Conservation (phyloP, 2,797 vertebrate genomes). For the Lepilemur ruficaudatus region DNA sequence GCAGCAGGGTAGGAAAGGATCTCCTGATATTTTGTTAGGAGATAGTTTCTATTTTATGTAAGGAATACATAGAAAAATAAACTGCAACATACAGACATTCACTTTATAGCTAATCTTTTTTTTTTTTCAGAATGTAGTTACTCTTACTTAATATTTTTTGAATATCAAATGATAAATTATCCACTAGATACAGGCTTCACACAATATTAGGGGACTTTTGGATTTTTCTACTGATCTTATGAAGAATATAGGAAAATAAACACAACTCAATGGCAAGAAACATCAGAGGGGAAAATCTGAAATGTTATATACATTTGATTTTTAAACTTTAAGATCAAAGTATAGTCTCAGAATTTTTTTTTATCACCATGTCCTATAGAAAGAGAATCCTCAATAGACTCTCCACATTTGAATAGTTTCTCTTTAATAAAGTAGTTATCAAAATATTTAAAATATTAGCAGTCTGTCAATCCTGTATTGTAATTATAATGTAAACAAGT, state of each 20-base stretch:
- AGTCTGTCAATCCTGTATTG: conserved; percentile 5
- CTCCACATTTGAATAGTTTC: neutral
- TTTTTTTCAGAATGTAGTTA: neutral
- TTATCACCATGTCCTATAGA: neutral
- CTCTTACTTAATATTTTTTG: neutral
- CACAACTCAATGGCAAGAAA: neutral
- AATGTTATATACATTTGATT: neutral
- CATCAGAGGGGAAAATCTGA: conserved; percentile 24
- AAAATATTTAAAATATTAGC: conserved; percentile 61
- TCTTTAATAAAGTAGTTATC: conserved; percentile 6
- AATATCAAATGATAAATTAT: neutral
- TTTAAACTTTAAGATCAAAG: conserved; percentile 53
- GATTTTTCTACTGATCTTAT: neutral
- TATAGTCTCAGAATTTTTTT: neutral
- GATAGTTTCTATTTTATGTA: neutral
- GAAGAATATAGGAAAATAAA: conserved; percentile 6
- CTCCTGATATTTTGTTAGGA: neutral
- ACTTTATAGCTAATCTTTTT: neutral
- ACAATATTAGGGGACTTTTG: neutral
- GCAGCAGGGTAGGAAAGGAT: neutral
- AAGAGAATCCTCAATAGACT: neutral
- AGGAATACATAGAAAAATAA: conserved; percentile 3
- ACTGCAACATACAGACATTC: neutral
- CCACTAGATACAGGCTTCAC: neutral
- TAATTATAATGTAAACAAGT: conserved; percentile 40